Evolutionary conservation across 2,113 vertebrate species (phyloP).

Genomic region (Astatotilapia flaviijosephi): DNA sequence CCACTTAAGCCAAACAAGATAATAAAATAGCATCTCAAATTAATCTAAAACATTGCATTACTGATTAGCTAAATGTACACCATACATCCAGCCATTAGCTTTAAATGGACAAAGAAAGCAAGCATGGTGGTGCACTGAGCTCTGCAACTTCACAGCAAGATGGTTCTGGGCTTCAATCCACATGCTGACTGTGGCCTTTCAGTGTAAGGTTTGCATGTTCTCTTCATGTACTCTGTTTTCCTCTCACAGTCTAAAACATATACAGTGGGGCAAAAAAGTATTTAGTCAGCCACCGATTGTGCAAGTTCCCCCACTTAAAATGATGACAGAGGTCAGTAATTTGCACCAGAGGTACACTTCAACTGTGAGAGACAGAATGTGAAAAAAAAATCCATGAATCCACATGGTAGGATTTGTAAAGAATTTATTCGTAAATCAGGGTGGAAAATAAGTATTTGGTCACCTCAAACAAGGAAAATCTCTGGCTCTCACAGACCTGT

Average conservation of each 20-base stretch:
- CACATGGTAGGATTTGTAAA: no score
- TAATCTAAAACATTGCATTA: not conserved
- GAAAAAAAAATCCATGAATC: no score
- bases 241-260: not conserved
- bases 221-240: not conserved
- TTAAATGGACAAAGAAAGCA: not conserved
- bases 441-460: no score
- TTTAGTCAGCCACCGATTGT: no score
- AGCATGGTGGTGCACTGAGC: not conserved
- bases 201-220: not conserved
- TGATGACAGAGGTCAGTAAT: no score
- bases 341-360: no score
- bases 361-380: no score
- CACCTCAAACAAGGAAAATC: no score
- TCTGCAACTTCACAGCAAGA: not conserved
- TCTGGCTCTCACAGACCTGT: no score
- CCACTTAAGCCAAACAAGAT: not conserved
- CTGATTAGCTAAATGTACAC: not conserved
- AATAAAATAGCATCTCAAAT: not conserved
- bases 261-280: no score
- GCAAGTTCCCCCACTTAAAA: no score
- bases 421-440: no score
- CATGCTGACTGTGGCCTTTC: not conserved
- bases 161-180: not conserved
- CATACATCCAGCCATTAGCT: not conserved